phyloP scores from a whole-genome alignment of 2,113 vertebrate genomes.

The Plecotus auritus region DNA sequence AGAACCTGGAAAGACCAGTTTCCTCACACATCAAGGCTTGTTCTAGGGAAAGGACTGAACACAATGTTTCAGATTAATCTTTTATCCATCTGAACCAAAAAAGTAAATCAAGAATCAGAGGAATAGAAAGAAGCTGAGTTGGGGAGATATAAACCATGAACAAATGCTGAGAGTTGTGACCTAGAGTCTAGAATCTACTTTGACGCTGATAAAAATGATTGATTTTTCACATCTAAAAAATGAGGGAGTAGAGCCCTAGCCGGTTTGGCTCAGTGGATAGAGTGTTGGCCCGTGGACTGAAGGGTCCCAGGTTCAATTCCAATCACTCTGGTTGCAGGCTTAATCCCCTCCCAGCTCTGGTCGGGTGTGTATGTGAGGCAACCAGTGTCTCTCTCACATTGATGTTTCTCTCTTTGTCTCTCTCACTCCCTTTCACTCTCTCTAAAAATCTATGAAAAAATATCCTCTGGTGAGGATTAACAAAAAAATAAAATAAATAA shows the following conservation, averaged over 20 bases:
- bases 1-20: slow-evolving; percentile 42
- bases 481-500: too few relatives aligned
- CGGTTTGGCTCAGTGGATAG: too few relatives aligned
- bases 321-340: too few relatives aligned
- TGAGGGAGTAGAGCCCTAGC: neutral
- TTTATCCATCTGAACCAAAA: neutral
- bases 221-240: neutral
- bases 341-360: too few relatives aligned
- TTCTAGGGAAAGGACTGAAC: neutral
- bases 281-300: too few relatives aligned
- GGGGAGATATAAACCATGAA: neutral
- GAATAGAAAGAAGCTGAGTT: neutral
- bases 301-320: too few relatives aligned
- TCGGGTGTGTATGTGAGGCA: too few relatives aligned
- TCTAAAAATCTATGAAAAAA: too few relatives aligned
- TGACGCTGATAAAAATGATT: neutral
- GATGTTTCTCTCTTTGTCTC: too few relatives aligned
- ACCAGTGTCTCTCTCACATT: too few relatives aligned
- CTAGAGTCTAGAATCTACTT: neutral
- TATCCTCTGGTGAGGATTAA: too few relatives aligned
- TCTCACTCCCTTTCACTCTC: too few relatives aligned
- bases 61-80: neutral
- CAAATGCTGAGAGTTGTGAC: neutral
- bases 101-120: neutral
- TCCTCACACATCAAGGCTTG: neutral